Conservation (phyloP, 2,888 invertebrate genomes). For the Phrixothrix hirtus region DNA sequence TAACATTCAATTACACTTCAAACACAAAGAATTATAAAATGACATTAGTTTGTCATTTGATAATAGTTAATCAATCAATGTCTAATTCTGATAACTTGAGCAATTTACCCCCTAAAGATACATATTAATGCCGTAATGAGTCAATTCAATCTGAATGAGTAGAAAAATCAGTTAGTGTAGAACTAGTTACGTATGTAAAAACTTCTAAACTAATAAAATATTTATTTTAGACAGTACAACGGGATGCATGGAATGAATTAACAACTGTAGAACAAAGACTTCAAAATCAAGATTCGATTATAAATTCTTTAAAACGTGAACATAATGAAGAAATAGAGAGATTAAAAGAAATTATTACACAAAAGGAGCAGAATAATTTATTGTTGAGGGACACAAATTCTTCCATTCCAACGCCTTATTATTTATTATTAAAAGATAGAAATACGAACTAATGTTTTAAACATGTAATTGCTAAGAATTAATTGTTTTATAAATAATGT, state of each 20-base stretch:
- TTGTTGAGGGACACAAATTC: conserved; percentile 43
- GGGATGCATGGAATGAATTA: conserved; percentile 59
- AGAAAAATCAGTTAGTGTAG: too few species aligned
- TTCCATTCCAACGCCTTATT: conserved; percentile 48
- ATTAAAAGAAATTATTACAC: conserved; percentile 55
- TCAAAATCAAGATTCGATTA: conserved; percentile 56
- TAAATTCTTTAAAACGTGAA: conserved; percentile 57
- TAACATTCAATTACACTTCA: too few species aligned
- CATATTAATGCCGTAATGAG: background rate
- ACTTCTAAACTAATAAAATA: too few species aligned
- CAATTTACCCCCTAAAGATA: background rate
- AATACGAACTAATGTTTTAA: conserved; percentile 36
- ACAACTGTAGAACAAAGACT: conserved; percentile 59
- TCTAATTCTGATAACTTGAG: too few species aligned
- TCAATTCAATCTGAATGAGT: too few species aligned
- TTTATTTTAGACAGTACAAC: conserved; percentile 57
- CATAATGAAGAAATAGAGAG: conserved; percentile 57
- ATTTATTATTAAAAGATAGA: conserved; percentile 51
- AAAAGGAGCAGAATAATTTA: conserved; percentile 55
- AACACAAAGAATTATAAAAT: too few species aligned
- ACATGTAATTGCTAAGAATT: too few species aligned
- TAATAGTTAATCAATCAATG: background rate
- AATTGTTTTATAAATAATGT: background rate
- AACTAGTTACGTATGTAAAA: too few species aligned
- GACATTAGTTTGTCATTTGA: too few species aligned